Conservation (phyloP, 2,888 invertebrate genomes). For the Limenitis arthemis region DNA sequence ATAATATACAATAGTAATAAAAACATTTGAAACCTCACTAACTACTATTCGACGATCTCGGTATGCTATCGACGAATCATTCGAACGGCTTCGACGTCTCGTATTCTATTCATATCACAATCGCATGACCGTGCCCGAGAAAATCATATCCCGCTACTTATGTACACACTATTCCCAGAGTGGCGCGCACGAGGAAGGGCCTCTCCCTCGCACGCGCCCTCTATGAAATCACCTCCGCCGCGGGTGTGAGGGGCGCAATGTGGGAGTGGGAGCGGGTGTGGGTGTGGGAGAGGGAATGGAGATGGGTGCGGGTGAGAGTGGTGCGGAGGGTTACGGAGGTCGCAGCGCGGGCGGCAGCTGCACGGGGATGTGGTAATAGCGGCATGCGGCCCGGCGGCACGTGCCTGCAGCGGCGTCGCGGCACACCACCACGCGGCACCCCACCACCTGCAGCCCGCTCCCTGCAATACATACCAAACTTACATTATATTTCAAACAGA, state of each 20-base stretch:
- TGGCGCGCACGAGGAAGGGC: conserved; percentile 28
- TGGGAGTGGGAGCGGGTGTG: conserved; percentile 17
- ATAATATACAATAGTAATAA: conserved; percentile 69
- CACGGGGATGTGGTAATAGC: conserved; percentile 97
- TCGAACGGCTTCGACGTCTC: conserved; percentile 66
- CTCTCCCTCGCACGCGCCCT: conserved; percentile 38
- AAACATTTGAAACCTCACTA: conserved; percentile 71
- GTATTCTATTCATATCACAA: conserved; percentile 72
- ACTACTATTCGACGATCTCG: conserved; percentile 69
- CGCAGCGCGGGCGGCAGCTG: conserved; percentile 85
- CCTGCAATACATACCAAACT: conserved; percentile 72
- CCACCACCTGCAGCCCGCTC: conserved; percentile 95
- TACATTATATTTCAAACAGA: no score
- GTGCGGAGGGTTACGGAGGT: conserved; percentile 56
- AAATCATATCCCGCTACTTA: conserved; percentile 66
- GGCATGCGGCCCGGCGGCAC: conserved; percentile 94
- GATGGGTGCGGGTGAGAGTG: conserved; percentile 25
- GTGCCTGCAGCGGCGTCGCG: conserved; percentile 95
- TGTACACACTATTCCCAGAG: conserved; percentile 65
- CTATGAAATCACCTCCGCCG: conserved; percentile 46
- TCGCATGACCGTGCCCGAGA: conserved; percentile 71
- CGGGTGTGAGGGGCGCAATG: conserved; percentile 24
- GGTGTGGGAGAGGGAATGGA: conserved; percentile 24
- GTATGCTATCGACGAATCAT: conserved; percentile 65
- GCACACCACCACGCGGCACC: conserved; percentile 96